Percentiles rank a stretch among this genome's conserved stretches.
phyloP scores from a whole-genome alignment of 2,888 invertebrate genomes.

The Scaptomyza caliginosa region DNA sequence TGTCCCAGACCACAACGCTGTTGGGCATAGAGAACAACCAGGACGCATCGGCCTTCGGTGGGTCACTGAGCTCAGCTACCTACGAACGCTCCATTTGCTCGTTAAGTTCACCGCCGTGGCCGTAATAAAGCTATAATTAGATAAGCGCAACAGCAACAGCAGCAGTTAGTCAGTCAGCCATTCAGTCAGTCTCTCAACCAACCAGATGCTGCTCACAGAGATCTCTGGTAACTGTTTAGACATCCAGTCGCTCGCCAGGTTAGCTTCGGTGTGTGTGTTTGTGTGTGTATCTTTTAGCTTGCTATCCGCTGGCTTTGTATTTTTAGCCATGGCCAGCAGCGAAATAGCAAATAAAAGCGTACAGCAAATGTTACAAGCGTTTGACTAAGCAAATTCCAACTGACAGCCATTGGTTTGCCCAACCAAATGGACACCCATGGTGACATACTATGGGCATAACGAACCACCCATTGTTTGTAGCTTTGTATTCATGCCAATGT shows the following conservation, averaged over 20 bases:
- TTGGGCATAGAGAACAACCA: background rate
- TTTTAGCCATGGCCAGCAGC: conserved; percentile 40
- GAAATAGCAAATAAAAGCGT: conserved; percentile 31
- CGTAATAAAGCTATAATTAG: conserved; percentile 79
- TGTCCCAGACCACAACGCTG: conserved; percentile 25
- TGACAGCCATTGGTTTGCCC: conserved; percentile 44
- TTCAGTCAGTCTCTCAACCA: conserved; percentile 17
- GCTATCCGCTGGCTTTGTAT: conserved; percentile 30
- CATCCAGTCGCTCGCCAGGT: conserved; percentile 24
- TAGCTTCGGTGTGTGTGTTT: conserved; percentile 28
- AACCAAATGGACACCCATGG: conserved; percentile 22
- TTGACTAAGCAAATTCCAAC: conserved; percentile 68
- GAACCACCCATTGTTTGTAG: conserved; percentile 16
- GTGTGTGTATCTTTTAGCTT: conserved; percentile 41
- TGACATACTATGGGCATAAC: conserved; percentile 9
- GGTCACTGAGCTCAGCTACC: conserved; percentile 25
- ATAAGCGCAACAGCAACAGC: conserved; percentile 51
- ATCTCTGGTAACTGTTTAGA: conserved; percentile 8
- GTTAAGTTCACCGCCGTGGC: conserved; percentile 64
- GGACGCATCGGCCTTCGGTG: conserved; percentile 27
- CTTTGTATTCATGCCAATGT: conserved; percentile 5
- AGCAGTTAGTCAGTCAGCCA: conserved; percentile 3
- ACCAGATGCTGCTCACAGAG: conserved; percentile 32
- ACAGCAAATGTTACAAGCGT: conserved; percentile 61
- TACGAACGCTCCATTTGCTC: conserved; percentile 45